Evolutionary conservation across 2,113 vertebrate genomes (phyloP), one percentile per base, ranked within the genome.

Genomic region (Percina caprodes): DNA sequence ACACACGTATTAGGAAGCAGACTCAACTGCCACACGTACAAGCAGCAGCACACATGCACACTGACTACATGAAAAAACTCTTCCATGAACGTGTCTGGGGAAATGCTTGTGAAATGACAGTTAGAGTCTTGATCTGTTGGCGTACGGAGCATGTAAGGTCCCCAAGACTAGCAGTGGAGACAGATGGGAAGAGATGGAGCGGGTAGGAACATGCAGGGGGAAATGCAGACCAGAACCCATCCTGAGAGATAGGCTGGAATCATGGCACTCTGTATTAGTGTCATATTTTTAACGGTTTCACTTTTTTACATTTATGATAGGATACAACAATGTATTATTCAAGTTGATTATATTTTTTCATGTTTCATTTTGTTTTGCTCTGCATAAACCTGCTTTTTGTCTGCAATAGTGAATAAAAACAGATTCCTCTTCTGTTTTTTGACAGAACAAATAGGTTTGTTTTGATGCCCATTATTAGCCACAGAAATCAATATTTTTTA

Each of bases 41-140:
- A 24, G 58, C 76, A 13, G 65, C 74, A 6, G 68, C 68, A 8
- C 77, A 68, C 75, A 69, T 19, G 69, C 69, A 76, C 79, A 68
- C 80, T 80, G 87, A 80, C 80, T 74, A 90, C 91, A 90, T 74
- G 80, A 75, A 88, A 90, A 92, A 75, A 52, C 90, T 88, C 69
- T 90, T 74, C 72, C 14, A 2, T 59, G 52, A 73, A 72, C 33
- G 67, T 42, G 80, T 86, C 89, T 62, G 74, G 90, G 90, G 89
- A 84, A 68, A 61, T 58, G 75, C 70, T 71, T 52, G 86, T 69
- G 87, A 85, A 88, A 76, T 89, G 91, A 85, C 89, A 88, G 92
- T 90, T 87, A 82, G 80, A 75, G 79, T 85, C 79, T 83, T 72
- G 79, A 82, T 89, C 69, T 88, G 79, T 87, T 71, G 82, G 75